phyloP scores from a whole-genome alignment of 23 tunicate genomes.

The Styela plicata region DNA sequence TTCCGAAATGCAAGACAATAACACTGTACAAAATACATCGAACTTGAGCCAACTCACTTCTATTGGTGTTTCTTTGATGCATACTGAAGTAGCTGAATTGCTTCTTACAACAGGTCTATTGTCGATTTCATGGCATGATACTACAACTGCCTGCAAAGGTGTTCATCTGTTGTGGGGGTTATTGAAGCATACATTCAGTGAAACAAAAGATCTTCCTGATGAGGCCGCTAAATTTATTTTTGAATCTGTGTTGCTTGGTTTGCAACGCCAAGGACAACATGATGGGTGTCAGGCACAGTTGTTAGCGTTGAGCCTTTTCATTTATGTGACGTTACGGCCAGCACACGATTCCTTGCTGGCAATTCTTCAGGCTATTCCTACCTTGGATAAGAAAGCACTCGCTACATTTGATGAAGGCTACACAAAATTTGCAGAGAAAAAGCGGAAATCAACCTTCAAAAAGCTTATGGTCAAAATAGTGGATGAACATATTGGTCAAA shows the following conservation, averaged over 20 bases:
- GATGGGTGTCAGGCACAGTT: constrained; percentile 58
- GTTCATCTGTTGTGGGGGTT: constrained; percentile 42
- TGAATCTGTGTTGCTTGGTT: constrained; percentile 48
- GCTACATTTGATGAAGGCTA: constrained; percentile 32
- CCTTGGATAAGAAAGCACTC: constrained; percentile 6
- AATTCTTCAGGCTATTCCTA: constrained; percentile 33
- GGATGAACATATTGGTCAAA: constrained; percentile 69
- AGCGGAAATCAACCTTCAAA: constrained; percentile 43
- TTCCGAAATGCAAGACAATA: constrained; percentile 26
- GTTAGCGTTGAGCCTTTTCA: constrained; percentile 30
- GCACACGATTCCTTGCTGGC: constrained; percentile 19
- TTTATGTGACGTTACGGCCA: constrained; percentile 28
- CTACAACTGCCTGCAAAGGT: constrained; percentile 52
- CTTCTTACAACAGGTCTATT: constrained; percentile 35
- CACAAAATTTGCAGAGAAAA: constrained; percentile 35
- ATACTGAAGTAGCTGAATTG: constrained; percentile 34
- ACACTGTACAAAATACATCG: not conserved
- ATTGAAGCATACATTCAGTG: constrained; percentile 28
- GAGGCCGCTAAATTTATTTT: constrained; percentile 46
- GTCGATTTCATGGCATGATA: constrained; percentile 80
- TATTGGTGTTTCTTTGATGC: constrained; percentile 44
- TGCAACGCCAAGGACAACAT: constrained; percentile 67
- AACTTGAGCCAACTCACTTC: constrained; percentile 34
- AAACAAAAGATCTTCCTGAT: constrained; percentile 8
- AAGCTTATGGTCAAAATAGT: constrained; percentile 43